phyloP scores from a whole-genome alignment of 2,888 invertebrate genomes.

The Protodeltote pygarga region DNA sequence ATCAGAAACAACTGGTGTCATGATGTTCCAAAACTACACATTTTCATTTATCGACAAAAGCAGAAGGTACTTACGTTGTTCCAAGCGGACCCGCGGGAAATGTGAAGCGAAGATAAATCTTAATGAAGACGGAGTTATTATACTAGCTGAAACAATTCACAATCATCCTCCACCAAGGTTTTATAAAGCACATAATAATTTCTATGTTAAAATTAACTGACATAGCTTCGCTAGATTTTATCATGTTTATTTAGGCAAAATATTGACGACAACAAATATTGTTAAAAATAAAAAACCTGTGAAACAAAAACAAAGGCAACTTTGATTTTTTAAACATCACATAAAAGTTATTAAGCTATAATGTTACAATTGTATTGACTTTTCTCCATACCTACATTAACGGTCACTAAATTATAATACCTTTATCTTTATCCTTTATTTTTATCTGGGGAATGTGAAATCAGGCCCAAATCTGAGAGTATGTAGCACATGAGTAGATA shows the following conservation, averaged over 20 bases:
- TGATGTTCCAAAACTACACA: slow-evolving; percentile 44
- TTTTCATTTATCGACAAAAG: slow-evolving; percentile 47
- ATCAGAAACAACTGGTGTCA: slow-evolving; percentile 19
- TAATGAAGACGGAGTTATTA: slow-evolving; percentile 23
- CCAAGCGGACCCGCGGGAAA: slow-evolving; percentile 46
- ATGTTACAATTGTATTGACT: no score
- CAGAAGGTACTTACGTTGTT: slow-evolving; percentile 54
- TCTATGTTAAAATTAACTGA: slow-evolving; percentile 24
- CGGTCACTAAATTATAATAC: no score
- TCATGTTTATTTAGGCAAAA: background rate
- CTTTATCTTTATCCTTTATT: no score
- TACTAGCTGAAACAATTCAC: slow-evolving; percentile 37
- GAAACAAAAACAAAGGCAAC: no score
- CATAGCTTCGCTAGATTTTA: background rate
- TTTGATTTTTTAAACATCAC: no score
- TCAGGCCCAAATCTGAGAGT: no score
- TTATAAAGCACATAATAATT: slow-evolving; percentile 12
- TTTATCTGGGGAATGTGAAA: no score
- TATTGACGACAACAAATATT: background rate
- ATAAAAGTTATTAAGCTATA: no score
- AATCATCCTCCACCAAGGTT: slow-evolving; percentile 47
- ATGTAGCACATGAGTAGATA: no score
- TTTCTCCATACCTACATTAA: no score
- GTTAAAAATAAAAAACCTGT: background rate
- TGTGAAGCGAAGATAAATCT: slow-evolving; percentile 49